These are phyloP conservation scores for Nyctibius grandis DNA, from an alignment of 2,797 vertebrate species.

Conservation along the genomic window DNA sequence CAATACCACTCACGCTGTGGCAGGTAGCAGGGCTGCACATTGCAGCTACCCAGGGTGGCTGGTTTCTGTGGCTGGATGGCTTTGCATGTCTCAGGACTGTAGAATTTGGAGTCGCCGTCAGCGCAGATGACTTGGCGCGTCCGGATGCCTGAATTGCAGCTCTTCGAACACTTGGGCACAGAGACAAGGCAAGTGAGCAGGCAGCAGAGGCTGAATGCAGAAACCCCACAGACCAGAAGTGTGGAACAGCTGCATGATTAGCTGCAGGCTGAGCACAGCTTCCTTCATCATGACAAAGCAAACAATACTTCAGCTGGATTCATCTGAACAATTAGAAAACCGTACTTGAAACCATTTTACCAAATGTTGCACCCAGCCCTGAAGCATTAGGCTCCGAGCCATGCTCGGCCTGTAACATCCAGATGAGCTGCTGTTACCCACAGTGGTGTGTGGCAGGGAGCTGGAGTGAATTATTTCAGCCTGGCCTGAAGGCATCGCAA, in stretches of 20 bases:
- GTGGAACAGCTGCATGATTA: background rate
- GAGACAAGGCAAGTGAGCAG: background rate
- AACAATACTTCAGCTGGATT: slow-evolving; percentile 1
- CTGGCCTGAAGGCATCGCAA: background rate
- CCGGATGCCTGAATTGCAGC: slow-evolving; percentile 83
- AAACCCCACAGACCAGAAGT: background rate
- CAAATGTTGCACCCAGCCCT: background rate
- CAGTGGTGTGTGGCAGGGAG: background rate
- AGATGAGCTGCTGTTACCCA: background rate
- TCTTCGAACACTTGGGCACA: slow-evolving; percentile 85
- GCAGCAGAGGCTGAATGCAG: background rate
- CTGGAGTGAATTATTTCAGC: background rate
- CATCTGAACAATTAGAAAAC: background rate
- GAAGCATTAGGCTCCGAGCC: background rate
- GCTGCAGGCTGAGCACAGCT: background rate
- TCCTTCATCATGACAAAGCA: background rate
- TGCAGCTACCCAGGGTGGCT: slow-evolving; percentile 81
- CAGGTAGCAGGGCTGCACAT: slow-evolving; percentile 84
- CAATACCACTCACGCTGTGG: slow-evolving; percentile 80
- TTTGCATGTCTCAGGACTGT: slow-evolving; percentile 76
- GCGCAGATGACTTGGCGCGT: slow-evolving; percentile 90
- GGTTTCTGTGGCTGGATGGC: slow-evolving; percentile 76
- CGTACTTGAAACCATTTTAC: background rate
- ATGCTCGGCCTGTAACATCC: background rate
- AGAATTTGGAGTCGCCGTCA: slow-evolving; percentile 76